Conservation (phyloP, 1,140 invertebrate species). For the Ylistrum balloti region DNA sequence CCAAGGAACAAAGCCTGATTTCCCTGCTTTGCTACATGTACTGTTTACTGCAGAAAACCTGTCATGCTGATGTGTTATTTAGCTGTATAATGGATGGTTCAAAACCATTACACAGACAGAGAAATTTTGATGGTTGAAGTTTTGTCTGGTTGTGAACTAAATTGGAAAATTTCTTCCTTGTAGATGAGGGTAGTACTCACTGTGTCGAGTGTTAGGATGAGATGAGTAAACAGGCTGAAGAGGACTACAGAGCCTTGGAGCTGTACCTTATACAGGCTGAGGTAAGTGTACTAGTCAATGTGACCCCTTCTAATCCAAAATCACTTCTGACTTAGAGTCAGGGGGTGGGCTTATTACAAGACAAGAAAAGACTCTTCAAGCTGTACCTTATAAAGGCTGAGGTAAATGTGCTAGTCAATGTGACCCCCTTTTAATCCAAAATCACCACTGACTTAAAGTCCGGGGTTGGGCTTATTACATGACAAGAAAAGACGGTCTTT, state of each 20-base stretch:
- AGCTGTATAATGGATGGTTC: no score
- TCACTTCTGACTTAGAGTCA: neutral
- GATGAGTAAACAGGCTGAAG: slow-evolving; percentile 32
- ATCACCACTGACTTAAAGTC: no score
- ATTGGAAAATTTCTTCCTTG: neutral
- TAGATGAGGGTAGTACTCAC: neutral
- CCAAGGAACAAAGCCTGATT: neutral
- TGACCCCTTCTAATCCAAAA: neutral
- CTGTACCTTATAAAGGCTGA: slow-evolving; percentile 1
- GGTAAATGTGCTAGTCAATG: neutral
- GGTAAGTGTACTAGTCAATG: neutral
- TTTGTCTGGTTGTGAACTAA: slow-evolving; percentile 3
- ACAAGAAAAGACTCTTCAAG: neutral
- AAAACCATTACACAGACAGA: neutral
- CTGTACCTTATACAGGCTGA: slow-evolving; percentile 12
- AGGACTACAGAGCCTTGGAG: slow-evolving; percentile 24
- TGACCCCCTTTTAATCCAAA: no score
- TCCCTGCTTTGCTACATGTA: neutral
- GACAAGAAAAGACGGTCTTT: neutral
- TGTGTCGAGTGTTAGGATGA: neutral
- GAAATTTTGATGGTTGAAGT: neutral
- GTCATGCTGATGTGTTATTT: no score
- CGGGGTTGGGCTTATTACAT: no score
- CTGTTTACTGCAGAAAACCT: no score
- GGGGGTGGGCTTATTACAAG: no score